Base-by-base conservation (phyloP, 2,797 vertebrate genomes). In the Menidia menidia region DNA sequence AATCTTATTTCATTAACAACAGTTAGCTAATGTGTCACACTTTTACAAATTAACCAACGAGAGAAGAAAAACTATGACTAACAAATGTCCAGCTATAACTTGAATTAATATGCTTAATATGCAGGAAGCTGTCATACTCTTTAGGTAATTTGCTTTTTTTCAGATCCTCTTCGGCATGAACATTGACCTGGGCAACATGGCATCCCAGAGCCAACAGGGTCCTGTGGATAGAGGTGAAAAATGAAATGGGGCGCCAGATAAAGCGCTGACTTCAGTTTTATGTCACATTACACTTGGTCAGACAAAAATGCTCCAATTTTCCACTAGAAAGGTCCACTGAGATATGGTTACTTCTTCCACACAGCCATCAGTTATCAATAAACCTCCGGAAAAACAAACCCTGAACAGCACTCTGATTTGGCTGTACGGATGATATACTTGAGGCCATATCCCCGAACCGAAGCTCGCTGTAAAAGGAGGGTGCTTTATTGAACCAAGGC, bases 81-180 rank as follows among this genome's bases (percentile, higher is more conserved):
- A 39, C 35, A 33, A 33, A 42, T 31, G 16, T 14, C 4, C 4
- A 3, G 9, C 15, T 18, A 10, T 31, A n/a, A 10, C 12, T 30
- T 6, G 2, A 19, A 45, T 6, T 18, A 16, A 0, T n/a, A 3
- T n/a, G 7, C 8, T 33, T 10, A 52, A 47, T n/a, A 13, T 11
- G 57, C 13, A 44, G 1, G 3, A 51, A 52, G 32, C n/a, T 12
- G 19, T 33, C 54, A 1, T 73, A 98, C 98, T 99, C 97, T 94
- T 98, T 99, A 65, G 97, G 96, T 79, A 99, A 95, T 88, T 99
- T 99, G 63, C 97, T 92, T 91, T 96, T 99, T 92, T 98, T 98
- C 80, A 99, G 94, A 76, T 99, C 96, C 8, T 99, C 97, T 80
- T 97, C 98, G 73, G 98, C 97, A 68, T 95, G 93, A 59, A 94